These are phyloP conservation scores for Nyctalus aviator DNA, from an alignment of 2,797 vertebrate genomes.

Conservation along the genomic window DNA sequence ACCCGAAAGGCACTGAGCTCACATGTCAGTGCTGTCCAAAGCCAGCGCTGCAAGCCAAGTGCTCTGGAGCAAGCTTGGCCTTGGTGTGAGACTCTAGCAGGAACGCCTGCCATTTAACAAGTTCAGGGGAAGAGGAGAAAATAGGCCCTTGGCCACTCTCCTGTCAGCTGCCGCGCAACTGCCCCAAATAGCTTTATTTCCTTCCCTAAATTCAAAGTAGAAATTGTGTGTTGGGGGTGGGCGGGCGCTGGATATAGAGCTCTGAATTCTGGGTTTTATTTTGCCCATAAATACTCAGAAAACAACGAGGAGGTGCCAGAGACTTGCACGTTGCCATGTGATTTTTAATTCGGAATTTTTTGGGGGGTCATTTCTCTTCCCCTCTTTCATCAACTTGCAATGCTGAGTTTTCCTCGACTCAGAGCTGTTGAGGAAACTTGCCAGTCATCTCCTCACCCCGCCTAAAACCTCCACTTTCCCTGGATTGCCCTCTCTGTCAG, in stretches of 20 bases:
- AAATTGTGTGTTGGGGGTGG: not conserved
- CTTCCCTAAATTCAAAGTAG: not conserved
- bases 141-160: not conserved
- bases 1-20: conserved; percentile 12
- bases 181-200: conserved; percentile 51
- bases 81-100: not conserved
- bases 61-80: not conserved
- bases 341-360: not conserved
- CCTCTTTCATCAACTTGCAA: not conserved
- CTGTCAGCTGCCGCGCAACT: not conserved
- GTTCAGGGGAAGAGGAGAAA: not conserved
- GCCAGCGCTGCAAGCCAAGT: not conserved
- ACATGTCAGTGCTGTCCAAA: not conserved
- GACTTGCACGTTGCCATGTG: not conserved
- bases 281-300: not conserved
- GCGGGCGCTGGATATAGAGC: not conserved
- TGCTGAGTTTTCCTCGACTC: not conserved
- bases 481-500: not conserved
- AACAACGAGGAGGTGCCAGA: not conserved
- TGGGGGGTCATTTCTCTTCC: not conserved
- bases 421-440: not conserved
- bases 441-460: too few relatives aligned
- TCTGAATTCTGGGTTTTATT: not conserved
- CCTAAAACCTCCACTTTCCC: not conserved
- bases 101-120: not conserved